phyloP scores from a whole-genome alignment of 2,113 vertebrate species.

The Dasyurus viverrinus region DNA sequence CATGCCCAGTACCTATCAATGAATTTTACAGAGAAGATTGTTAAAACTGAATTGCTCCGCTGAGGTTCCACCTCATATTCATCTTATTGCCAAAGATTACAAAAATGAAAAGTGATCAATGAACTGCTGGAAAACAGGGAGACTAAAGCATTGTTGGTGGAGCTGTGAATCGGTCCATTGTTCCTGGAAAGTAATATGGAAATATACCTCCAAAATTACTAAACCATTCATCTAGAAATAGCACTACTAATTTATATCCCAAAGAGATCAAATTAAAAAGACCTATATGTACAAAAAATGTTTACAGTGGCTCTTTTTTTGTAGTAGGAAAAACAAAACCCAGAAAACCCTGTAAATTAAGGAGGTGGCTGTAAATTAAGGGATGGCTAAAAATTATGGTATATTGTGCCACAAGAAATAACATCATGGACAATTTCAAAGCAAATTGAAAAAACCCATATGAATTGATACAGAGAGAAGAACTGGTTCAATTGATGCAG shows the following conservation, averaged over 20 bases:
- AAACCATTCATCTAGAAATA: neutral
- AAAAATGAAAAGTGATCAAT: neutral
- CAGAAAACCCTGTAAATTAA: neutral
- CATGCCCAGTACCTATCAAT: neutral
- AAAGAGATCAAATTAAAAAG: neutral
- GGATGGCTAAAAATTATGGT: neutral
- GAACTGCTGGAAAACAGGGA: neutral
- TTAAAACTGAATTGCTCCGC: neutral
- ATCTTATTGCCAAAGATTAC: neutral
- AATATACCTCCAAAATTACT: neutral
- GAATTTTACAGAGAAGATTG: neutral
- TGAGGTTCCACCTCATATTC: neutral
- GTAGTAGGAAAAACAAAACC: neutral
- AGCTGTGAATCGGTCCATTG: neutral
- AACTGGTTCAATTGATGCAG: neutral
- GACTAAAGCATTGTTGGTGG: neutral
- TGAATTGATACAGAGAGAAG: neutral
- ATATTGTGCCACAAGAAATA: neutral
- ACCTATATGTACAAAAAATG: neutral
- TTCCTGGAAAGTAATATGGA: neutral
- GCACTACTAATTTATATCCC: neutral
- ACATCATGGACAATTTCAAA: neutral
- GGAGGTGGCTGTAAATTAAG: neutral
- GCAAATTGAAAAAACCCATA: neutral
- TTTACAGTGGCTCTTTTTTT: neutral